Conservation (phyloP, 2,888 invertebrate species). For the Lasioglossum morio region DNA sequence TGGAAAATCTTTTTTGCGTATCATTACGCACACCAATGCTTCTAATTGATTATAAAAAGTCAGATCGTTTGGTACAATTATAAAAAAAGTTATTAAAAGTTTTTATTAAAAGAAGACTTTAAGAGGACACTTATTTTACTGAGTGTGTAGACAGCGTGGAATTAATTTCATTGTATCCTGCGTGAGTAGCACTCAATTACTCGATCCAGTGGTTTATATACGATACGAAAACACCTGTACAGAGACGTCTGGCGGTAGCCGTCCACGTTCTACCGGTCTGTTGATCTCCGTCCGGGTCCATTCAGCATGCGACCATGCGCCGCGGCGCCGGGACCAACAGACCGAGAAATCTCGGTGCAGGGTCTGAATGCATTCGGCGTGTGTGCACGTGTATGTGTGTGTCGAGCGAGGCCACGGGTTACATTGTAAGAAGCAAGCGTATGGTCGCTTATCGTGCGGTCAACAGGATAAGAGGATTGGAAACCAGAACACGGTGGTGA, state of each 20-base stretch:
- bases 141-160: background rate
- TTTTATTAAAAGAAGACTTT: no score
- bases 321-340: background rate
- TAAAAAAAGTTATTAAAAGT: no score
- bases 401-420: background rate
- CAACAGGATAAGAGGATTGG: constrained; percentile 35
- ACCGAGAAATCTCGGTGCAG: constrained; percentile 3
- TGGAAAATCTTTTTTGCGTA: no score
- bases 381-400: background rate
- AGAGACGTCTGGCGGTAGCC: background rate
- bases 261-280: background rate
- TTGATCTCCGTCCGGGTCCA: background rate
- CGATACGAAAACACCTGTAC: background rate
- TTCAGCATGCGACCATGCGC: background rate
- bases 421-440: constrained; percentile 17
- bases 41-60: no score
- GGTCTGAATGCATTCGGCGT: background rate
- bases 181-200: background rate
- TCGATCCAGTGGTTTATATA: background rate
- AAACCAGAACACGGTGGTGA: constrained; percentile 27
- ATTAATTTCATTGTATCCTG: background rate
- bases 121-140: no score
- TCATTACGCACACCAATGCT: no score
- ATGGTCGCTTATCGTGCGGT: constrained; percentile 21
- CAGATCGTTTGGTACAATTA: no score